These are phyloP conservation scores for Petrocephalus schoutedeni DNA, from an alignment of 2,797 vertebrate genomes.

Conservation along the genomic window DNA sequence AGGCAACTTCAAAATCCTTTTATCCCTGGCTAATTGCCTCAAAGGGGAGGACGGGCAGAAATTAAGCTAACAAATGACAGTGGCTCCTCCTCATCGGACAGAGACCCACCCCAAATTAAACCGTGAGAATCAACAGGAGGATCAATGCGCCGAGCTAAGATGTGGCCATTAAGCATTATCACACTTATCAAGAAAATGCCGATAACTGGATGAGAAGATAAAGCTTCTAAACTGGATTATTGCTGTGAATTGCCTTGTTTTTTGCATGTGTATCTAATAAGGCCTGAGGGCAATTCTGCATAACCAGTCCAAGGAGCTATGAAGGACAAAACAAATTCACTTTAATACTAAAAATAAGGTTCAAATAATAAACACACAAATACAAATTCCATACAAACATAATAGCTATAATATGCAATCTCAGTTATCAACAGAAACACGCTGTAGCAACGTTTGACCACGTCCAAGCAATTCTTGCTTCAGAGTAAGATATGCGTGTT, in stretches of 20 bases:
- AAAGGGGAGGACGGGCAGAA: constrained; percentile 25
- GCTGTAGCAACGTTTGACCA: not conserved
- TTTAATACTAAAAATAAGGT: not conserved
- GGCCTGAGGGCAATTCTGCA: not conserved
- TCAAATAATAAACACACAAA: not conserved
- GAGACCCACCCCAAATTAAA: constrained; percentile 28
- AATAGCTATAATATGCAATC: not conserved
- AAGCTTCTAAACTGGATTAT: constrained; percentile 8
- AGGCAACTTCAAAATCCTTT: constrained; percentile 29
- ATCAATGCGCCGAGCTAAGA: constrained; percentile 31
- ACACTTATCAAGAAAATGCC: constrained; percentile 14
- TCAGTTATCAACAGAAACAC: not conserved
- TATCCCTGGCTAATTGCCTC: constrained; percentile 37
- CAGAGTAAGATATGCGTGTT: not conserved
- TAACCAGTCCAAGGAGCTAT: not conserved
- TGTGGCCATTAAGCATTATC: constrained; percentile 29
- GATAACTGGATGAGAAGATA: constrained; percentile 12
- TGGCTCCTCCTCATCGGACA: constrained; percentile 18
- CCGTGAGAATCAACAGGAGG: constrained; percentile 26
- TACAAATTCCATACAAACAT: not conserved
- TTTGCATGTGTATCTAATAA: constrained; percentile 1
- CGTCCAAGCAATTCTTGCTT: not conserved
- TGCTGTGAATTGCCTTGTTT: not conserved
- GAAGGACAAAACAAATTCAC: not conserved
- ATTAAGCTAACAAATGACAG: constrained; percentile 24